Evolutionary conservation across 2,797 vertebrate species (phyloP).

Genomic region (Ibycter americanus): DNA sequence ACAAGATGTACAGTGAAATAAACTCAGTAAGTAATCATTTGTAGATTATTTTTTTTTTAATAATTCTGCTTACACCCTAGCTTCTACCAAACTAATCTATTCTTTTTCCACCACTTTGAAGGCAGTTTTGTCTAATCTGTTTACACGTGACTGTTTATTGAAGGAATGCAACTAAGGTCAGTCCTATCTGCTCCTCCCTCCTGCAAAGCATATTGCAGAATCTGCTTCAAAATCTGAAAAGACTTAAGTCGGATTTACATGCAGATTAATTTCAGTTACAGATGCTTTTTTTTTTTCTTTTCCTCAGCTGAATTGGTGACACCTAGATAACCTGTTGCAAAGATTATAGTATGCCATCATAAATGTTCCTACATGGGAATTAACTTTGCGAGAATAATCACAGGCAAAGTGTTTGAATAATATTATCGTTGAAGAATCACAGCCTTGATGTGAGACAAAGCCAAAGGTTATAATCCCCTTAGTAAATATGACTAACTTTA

Average conservation of each 20-base stretch:
- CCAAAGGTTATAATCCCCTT: neutral
- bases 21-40: neutral
- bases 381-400: neutral
- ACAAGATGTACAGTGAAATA: neutral
- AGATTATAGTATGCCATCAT: neutral
- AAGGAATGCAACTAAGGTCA: neutral
- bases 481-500: neutral
- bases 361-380: neutral
- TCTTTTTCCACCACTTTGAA: neutral
- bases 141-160: neutral
- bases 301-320: neutral
- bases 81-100: neutral
- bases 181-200: neutral
- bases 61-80: neutral
- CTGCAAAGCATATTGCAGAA: neutral
- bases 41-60: neutral
- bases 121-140: neutral
- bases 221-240: neutral
- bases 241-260: neutral
- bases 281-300: neutral
- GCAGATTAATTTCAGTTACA: neutral
- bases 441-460: neutral
- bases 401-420: neutral
- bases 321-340: neutral
- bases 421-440: neutral